phyloP scores from a whole-genome alignment of 2,888 invertebrate species.

The Cenopis cana region DNA sequence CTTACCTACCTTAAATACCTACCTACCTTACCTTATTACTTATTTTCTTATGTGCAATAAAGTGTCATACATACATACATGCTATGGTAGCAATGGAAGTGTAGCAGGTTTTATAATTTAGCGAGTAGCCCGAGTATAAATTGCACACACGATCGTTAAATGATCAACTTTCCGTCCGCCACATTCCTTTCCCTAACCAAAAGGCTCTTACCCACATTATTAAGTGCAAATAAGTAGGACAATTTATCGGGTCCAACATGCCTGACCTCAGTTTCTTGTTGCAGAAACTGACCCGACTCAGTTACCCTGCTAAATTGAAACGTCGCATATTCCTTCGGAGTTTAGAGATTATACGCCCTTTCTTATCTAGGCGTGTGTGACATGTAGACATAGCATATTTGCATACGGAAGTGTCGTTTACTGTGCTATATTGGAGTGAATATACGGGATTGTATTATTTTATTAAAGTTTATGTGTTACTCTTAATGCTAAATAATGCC shows the following conservation, averaged over 20 bases:
- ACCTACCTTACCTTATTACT: too few relatives aligned
- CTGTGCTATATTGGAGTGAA: conserved; percentile 1
- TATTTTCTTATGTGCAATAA: too few relatives aligned
- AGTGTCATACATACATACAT: too few relatives aligned
- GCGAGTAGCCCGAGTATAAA: too few relatives aligned
- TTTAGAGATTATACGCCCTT: background rate
- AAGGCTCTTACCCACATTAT: conserved; percentile 28
- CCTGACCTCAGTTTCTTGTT: conserved; percentile 37
- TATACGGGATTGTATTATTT: background rate
- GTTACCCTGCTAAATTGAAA: background rate
- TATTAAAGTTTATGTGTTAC: background rate
- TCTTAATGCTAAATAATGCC: too few relatives aligned
- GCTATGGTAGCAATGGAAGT: too few relatives aligned
- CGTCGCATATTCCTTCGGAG: background rate
- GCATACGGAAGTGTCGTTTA: conserved; percentile 9
- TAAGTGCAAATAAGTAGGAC: conserved; percentile 32
- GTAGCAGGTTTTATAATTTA: too few relatives aligned
- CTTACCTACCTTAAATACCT: too few relatives aligned
- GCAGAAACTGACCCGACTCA: conserved; percentile 31
- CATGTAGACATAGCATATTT: conserved; percentile 4
- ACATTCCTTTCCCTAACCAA: conserved; percentile 20
- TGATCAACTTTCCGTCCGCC: background rate
- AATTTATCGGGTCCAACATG: conserved; percentile 38
- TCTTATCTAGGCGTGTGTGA: background rate
- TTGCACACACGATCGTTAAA: background rate